Percentiles rank a stretch among this genome's conserved stretches.
phyloP scores from a whole-genome alignment of 2,888 invertebrate genomes.

The Drosophila meridionalis region DNA sequence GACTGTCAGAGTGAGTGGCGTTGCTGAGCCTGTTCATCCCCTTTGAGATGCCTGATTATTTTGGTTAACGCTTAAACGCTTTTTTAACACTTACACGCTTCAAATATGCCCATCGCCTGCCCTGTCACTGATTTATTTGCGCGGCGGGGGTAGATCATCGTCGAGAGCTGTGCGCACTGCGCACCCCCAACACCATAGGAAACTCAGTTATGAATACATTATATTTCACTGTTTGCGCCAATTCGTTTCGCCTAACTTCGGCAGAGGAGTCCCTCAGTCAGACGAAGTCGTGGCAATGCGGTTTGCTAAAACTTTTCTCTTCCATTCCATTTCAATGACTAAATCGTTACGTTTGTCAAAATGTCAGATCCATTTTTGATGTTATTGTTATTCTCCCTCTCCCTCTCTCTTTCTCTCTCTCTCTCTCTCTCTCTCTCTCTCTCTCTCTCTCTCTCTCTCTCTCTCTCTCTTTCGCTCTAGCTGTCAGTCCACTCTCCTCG shows the following conservation, averaged over 20 bases:
- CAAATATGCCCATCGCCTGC: slow-evolving; percentile 39
- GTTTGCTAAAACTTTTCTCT: slow-evolving; percentile 53
- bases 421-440: neutral
- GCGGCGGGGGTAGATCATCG: slow-evolving; percentile 28
- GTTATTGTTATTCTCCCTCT: slow-evolving; percentile 31
- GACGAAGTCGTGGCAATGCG: slow-evolving; percentile 47
- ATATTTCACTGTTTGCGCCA: slow-evolving; percentile 42
- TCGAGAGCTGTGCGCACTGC: neutral
- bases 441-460: neutral
- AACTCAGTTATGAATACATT: slow-evolving; percentile 82
- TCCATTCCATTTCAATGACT: slow-evolving; percentile 48
- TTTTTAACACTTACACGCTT: slow-evolving; percentile 83
- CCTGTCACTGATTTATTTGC: slow-evolving; percentile 73
- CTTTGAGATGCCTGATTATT: slow-evolving; percentile 54
- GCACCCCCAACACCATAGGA: slow-evolving; percentile 35
- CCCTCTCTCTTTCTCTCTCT: neutral
- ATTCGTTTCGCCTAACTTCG: slow-evolving; percentile 65
- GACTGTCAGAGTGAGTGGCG: neutral
- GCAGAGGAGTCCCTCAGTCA: slow-evolving; percentile 15
- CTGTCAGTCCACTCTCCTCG: slow-evolving; percentile 12
- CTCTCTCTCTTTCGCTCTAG: slow-evolving; percentile 3
- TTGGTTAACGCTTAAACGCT: slow-evolving; percentile 76
- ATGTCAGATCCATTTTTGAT: slow-evolving; percentile 61
- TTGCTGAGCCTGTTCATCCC: slow-evolving; percentile 18
- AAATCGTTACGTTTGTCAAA: slow-evolving; percentile 75